These are phyloP conservation scores for Spondyliosoma cantharus DNA, from an alignment of 2,797 vertebrate genomes.

Conservation along the genomic window DNA sequence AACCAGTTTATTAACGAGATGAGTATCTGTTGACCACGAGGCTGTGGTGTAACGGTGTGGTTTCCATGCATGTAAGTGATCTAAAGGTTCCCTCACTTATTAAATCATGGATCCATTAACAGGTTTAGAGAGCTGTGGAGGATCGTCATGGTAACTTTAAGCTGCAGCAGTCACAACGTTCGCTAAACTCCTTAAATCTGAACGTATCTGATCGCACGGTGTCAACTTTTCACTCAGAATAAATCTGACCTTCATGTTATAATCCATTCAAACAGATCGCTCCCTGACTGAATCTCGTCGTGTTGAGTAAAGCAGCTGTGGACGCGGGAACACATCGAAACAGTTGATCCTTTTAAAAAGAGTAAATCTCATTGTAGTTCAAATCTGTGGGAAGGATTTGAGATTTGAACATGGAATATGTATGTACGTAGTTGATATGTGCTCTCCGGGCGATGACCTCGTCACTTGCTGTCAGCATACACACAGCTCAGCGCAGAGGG, in stretches of 20 bases:
- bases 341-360: no score
- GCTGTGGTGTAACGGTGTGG: neutral
- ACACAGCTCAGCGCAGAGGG: no score
- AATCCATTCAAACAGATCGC: neutral
- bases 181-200: neutral
- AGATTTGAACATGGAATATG: no score
- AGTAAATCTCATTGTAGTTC: neutral
- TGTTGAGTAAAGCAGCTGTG: no score
- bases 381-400: neutral
- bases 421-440: neutral
- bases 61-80: neutral
- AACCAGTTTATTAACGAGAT: neutral
- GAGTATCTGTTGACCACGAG: neutral
- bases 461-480: no score
- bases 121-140: neutral
- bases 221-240: neutral
- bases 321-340: no score
- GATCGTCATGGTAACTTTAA: neutral
- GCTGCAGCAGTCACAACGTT: neutral
- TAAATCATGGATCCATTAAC: constrained; percentile 3
- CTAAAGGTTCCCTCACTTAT: neutral
- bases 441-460: no score
- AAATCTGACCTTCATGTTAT: neutral
- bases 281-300: neutral
- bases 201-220: neutral